A percentile compares a stretch with the other conserved stretches of the same genome.
These are phyloP conservation scores for Ceratina calcarata DNA, from an alignment of 1,140 invertebrate genomes.

Conservation along the genomic window DNA sequence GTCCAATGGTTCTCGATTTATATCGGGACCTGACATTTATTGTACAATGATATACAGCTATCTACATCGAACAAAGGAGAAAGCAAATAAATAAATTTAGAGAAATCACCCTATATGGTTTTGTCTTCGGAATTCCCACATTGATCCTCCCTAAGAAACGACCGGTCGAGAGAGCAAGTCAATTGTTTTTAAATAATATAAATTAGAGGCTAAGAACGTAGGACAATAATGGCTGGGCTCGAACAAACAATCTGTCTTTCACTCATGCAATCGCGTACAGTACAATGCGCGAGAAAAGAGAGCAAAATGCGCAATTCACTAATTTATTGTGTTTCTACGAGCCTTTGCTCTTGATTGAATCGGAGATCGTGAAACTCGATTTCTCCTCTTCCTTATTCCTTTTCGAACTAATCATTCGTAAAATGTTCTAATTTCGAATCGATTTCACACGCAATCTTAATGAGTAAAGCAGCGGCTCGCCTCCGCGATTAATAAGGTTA, in stretches of 20 bases:
- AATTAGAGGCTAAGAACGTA: slow-evolving; percentile 24
- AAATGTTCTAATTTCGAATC: neutral
- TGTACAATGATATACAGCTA: neutral
- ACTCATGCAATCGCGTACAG: slow-evolving; percentile 8
- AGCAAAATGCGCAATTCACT: neutral
- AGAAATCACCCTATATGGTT: slow-evolving; percentile 15
- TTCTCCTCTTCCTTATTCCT: neutral
- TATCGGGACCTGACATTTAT: neutral
- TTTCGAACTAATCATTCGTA: neutral
- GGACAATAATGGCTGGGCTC: neutral
- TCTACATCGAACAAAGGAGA: neutral
- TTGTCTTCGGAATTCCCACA: slow-evolving; percentile 10
- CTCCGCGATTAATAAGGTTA: no score
- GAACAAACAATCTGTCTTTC: slow-evolving; percentile 26
- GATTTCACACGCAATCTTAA: neutral
- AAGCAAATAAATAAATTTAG: neutral
- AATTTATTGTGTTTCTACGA: slow-evolving; percentile 22
- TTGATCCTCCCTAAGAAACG: slow-evolving; percentile 3
- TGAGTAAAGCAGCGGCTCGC: no score
- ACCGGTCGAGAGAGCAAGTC: neutral
- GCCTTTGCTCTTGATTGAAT: neutral
- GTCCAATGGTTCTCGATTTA: neutral
- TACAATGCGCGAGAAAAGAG: slow-evolving; percentile 14
- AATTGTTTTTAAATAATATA: slow-evolving; percentile 51
- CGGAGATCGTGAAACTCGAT: neutral